phyloP scores from a whole-genome alignment of 2,888 invertebrate species.

The Parascotia fuliginaria region DNA sequence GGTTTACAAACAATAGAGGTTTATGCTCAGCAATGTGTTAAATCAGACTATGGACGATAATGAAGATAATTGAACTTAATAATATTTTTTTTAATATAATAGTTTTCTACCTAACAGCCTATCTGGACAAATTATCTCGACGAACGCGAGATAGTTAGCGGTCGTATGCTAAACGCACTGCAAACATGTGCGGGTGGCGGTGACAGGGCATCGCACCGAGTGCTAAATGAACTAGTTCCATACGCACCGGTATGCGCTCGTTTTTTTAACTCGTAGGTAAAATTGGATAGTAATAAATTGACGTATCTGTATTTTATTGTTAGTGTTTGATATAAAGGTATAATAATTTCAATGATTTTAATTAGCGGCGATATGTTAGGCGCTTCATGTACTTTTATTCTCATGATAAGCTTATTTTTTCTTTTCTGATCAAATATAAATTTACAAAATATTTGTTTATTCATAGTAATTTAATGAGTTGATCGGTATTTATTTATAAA shows the following conservation, averaged over 20 bases:
- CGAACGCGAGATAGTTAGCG: conserved; percentile 73
- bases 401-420: too few relatives aligned
- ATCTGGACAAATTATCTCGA: conserved; percentile 29
- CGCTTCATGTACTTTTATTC: too few relatives aligned
- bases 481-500: too few relatives aligned
- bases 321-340: conserved; percentile 6
- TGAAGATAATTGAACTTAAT: too few relatives aligned
- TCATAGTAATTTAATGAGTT: too few relatives aligned
- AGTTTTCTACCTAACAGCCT: conserved; percentile 31
- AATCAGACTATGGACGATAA: too few relatives aligned
- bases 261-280: conserved; percentile 36
- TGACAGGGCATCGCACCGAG: conserved; percentile 74
- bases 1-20: too few relatives aligned
- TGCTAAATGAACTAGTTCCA: conserved; percentile 82
- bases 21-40: too few relatives aligned
- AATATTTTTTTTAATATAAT: neutral
- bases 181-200: conserved; percentile 81
- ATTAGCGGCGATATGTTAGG: too few relatives aligned
- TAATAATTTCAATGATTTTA: too few relatives aligned
- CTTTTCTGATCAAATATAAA: too few relatives aligned
- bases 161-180: conserved; percentile 70
- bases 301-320: conserved; percentile 21
- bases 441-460: too few relatives aligned
- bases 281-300: conserved; percentile 23
- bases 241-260: conserved; percentile 39